Evolutionary conservation across 1,140 invertebrate genomes (phyloP).

Genomic region (Saccostrea cuccullata): DNA sequence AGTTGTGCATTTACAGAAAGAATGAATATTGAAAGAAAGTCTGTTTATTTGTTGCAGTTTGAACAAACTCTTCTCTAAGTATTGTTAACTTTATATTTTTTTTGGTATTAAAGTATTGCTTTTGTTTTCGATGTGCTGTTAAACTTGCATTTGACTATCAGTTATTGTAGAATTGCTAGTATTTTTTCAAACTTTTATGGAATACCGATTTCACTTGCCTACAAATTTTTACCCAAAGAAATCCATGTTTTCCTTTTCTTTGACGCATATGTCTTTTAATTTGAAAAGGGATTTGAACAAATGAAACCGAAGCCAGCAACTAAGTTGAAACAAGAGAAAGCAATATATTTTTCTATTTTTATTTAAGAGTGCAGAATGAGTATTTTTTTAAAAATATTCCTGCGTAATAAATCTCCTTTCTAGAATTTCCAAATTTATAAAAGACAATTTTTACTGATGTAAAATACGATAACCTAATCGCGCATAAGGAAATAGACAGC

Average conservation of each 20-base stretch:
- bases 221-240: slow-evolving; percentile 7
- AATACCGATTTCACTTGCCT: not conserved
- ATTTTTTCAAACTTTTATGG: not conserved
- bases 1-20: not conserved
- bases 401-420: not conserved
- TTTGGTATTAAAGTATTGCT: not conserved
- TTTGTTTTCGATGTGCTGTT: not conserved
- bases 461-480: not conserved
- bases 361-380: not conserved
- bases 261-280: not conserved
- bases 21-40: not conserved
- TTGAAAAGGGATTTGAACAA: not conserved
- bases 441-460: not conserved
- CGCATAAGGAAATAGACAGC: not conserved
- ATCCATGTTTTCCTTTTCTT: not conserved
- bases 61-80: not conserved
- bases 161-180: not conserved
- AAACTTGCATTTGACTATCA: slow-evolving; percentile 17
- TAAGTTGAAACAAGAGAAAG: too few species aligned
- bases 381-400: not conserved
- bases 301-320: not conserved
- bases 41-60: not conserved
- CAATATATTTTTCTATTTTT: not conserved
- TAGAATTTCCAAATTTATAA: not conserved
- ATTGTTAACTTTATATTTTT: not conserved